Evolutionary conservation across 2,888 invertebrate species (phyloP), one percentile per base, ranked within the genome.

Genomic region (Heliconius aoede): DNA sequence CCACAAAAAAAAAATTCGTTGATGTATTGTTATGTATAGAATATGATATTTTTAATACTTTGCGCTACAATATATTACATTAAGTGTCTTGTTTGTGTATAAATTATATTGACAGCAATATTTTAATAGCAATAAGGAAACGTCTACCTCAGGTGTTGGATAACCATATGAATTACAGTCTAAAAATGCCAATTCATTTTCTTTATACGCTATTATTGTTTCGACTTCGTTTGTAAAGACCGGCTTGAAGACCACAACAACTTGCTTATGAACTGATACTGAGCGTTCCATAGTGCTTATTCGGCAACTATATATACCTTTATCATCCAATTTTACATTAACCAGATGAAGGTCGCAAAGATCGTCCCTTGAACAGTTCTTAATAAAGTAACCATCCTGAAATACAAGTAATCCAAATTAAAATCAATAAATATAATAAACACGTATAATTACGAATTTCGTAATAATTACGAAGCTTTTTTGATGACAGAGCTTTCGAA

Each of bases 311-410:
- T 69, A 69, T 55, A 69, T 15, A 30, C 69, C 55, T 30, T 13
- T 69, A n/a, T 69, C 69, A 51, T 9, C 3, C 1, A 15, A n/a
- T 32, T 55, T 32, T 32, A 15, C 32, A 30, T 55, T 24, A 3
- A 15, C 13, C 24, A 69, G 55, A n/a, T 55, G 32, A 11, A 69
- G 32, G 30, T 2, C 28, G 55, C 69, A 69, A 15, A 32, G n/a
- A 8, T 13, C 30, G n/a, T 55, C 7, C 8, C 3, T 5, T 30
- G 30, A 30, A 32, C 69, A 69, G 28, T 55, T 69, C 15, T 69
- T 69, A 15, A 55, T 24, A n/a, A 55, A 51, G n/a, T 69, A 69
- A 32, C 69, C 69, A 55, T 69, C 55, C 69, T 69, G 30, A 69
- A 69, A 69, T 69, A 28, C 7, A 68, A 21, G 4, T 11, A 68